phyloP scores from a whole-genome alignment of 53 echinoderm and acorn worm genomes.

The Henricia sp. region DNA sequence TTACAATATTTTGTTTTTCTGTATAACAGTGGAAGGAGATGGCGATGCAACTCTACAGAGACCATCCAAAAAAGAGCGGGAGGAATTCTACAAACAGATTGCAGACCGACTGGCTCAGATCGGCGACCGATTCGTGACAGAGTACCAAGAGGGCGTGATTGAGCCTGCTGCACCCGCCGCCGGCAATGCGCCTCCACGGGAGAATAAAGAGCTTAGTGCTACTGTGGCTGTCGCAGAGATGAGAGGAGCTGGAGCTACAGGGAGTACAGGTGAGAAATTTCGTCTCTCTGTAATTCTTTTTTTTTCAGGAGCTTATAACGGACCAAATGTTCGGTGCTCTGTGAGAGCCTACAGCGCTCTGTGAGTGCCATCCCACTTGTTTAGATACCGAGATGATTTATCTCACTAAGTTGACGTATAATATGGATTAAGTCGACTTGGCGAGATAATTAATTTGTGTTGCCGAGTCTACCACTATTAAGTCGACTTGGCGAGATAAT shows the following conservation, averaged over 20 bases:
- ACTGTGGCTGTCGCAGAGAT: constrained; percentile 27
- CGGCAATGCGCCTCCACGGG: not conserved
- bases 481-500: no score
- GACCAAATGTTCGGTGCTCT: no score
- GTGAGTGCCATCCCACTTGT: no score
- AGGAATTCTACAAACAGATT: constrained; percentile 89
- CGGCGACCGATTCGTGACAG: constrained; percentile 83
- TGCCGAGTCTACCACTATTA: no score
- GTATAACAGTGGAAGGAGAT: not conserved
- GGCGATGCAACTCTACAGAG: constrained; percentile 39
- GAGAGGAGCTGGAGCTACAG: constrained; percentile 31
- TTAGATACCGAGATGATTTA: no score
- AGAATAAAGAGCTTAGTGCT: constrained; percentile 37
- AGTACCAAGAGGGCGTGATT: constrained; percentile 68
- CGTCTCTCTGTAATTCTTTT: no score
- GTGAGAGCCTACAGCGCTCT: no score
- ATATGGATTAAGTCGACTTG: no score
- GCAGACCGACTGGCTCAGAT: constrained; percentile 90
- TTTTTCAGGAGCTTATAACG: no score
- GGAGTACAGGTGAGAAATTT: constrained; percentile 32
- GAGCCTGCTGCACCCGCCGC: constrained; percentile 34
- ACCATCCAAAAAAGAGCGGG: constrained; percentile 71
- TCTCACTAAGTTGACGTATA: no score
- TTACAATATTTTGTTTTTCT: not conserved
- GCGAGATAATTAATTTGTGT: no score